These are phyloP conservation scores for Contarinia nasturtii DNA, from an alignment of 1,140 invertebrate genomes.

Conservation along the genomic window DNA sequence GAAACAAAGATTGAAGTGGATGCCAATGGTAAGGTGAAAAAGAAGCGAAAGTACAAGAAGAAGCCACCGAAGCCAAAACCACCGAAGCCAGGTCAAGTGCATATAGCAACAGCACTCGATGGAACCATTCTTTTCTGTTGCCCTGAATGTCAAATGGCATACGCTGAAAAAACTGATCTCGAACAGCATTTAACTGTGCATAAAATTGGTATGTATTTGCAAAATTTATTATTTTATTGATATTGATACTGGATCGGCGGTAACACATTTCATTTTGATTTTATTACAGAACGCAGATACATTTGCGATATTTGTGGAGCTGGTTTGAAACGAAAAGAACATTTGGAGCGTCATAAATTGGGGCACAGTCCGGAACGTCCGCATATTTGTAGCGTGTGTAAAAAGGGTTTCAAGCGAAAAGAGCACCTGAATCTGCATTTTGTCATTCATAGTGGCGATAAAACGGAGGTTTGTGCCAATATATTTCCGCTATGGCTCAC, in stretches of 20 bases:
- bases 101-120: conserved; percentile 49
- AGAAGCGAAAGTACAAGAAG: conserved; percentile 59
- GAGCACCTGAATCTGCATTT: conserved; percentile 62
- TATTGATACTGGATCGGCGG: not conserved
- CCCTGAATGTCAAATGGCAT: conserved; percentile 60
- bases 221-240: conserved; percentile 17
- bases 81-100: conserved; percentile 48
- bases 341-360: conserved; percentile 56
- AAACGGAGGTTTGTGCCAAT: conserved; percentile 37
- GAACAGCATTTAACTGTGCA: conserved; percentile 56
- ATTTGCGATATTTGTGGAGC: conserved; percentile 36
- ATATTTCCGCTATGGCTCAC: too few species aligned
- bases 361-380: conserved; percentile 61
- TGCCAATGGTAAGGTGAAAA: conserved; percentile 3
- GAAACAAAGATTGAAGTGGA: not conserved
- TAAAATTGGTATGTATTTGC: conserved; percentile 40
- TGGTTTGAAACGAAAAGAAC: conserved; percentile 54
- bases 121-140: conserved; percentile 55
- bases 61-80: conserved; percentile 52
- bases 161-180: conserved; percentile 51
- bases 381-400: conserved; percentile 53
- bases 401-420: conserved; percentile 61
- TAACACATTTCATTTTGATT: not conserved
- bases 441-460: conserved; percentile 62
- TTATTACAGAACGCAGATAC: conserved; percentile 13